Percentiles rank a stretch among this genome's conserved stretches.
Conservation (phyloP, 2,888 invertebrate genomes). For the Machimus rusticus region DNA sequence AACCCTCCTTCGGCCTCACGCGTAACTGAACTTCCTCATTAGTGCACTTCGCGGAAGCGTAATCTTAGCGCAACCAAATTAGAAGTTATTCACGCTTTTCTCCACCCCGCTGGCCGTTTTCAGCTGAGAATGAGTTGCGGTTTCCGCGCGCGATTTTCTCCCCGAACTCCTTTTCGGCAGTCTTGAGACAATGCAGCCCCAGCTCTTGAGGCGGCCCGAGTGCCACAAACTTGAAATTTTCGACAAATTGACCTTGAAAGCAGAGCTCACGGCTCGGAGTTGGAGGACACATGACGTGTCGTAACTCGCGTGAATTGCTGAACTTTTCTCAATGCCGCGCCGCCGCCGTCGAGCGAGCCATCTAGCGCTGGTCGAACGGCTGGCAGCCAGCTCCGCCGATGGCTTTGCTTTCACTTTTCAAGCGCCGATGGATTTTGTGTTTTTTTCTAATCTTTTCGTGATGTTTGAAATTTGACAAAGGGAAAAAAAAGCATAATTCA, state of each 20-base stretch:
- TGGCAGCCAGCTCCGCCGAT: neutral
- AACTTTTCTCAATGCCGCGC: slow-evolving; percentile 15
- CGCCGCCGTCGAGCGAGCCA: neutral
- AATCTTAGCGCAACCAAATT: neutral
- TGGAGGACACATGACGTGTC: slow-evolving; percentile 1
- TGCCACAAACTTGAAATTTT: slow-evolving; percentile 26
- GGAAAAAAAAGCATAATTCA: slow-evolving; percentile 7
- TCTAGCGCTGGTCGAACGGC: neutral
- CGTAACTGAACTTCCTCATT: neutral
- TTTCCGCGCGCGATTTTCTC: neutral
- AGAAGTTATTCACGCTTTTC: neutral
- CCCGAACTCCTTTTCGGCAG: neutral
- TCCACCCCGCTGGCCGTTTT: neutral
- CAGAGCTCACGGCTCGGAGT: neutral
- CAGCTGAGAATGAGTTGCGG: neutral
- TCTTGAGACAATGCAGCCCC: neutral
- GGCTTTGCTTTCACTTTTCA: slow-evolving; percentile 32
- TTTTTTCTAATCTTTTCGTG: neutral
- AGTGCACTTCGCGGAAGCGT: neutral
- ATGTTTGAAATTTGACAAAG: neutral
- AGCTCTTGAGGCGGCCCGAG: neutral
- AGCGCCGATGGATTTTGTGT: slow-evolving; percentile 11
- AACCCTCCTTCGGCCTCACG: neutral
- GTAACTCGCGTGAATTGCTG: slow-evolving; percentile 18
- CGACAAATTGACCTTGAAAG: slow-evolving; percentile 22